Conservation (phyloP, 1,140 invertebrate genomes). For the Heliothis virescens region DNA sequence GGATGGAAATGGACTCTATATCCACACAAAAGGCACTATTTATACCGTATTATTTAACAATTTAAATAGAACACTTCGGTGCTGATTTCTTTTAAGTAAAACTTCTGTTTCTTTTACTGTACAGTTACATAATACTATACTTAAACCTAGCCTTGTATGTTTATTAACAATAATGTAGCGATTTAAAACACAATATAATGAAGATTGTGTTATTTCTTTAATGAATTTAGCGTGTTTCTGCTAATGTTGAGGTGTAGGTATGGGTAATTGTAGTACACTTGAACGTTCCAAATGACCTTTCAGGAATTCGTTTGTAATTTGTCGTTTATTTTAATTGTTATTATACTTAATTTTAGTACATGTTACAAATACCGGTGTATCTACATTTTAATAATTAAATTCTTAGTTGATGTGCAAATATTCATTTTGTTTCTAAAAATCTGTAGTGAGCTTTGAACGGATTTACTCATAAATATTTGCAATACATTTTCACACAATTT, state of each 20-base stretch:
- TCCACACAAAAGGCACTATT: too few species aligned
- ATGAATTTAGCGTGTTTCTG: slow-evolving; percentile 38
- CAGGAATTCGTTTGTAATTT: not conserved
- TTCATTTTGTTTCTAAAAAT: too few species aligned
- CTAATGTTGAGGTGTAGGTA: slow-evolving; percentile 36
- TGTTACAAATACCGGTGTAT: too few species aligned
- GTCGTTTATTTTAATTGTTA: not conserved
- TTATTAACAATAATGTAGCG: slow-evolving; percentile 42
- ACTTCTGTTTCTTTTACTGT: slow-evolving; percentile 26
- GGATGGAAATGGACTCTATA: too few species aligned
- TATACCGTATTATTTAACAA: too few species aligned
- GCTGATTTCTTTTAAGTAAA: not conserved
- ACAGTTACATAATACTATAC: slow-evolving; percentile 17
- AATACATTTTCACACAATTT: too few species aligned
- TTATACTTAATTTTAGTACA: not conserved
- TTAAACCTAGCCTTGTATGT: slow-evolving; percentile 44
- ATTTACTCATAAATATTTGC: too few species aligned
- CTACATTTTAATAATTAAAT: too few species aligned
- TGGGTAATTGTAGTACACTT: slow-evolving; percentile 1
- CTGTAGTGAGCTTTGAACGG: too few species aligned
- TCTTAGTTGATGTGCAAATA: too few species aligned
- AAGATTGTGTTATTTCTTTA: slow-evolving; percentile 35
- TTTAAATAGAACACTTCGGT: too few species aligned
- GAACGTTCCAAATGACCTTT: not conserved
- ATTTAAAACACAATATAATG: slow-evolving; percentile 39